Percentiles rank a stretch among this genome's conserved stretches.
These are phyloP conservation scores for Corythornis vintsioides DNA, from an alignment of 2,113 vertebrate species.

Conservation along the genomic window DNA sequence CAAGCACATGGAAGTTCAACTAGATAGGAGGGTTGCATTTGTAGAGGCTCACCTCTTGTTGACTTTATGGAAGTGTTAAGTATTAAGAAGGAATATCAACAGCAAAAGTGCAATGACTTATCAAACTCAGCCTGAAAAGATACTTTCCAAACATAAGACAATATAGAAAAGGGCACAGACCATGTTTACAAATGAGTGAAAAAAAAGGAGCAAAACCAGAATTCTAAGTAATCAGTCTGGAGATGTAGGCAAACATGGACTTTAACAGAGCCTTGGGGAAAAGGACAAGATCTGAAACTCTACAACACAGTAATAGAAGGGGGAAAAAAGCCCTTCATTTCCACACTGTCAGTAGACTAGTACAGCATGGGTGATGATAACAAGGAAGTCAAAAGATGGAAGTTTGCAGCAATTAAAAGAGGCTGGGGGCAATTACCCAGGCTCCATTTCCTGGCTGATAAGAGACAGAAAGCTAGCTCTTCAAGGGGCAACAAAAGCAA, in stretches of 20 bases:
- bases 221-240: not conserved
- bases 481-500: not conserved
- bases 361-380: fast-evolving
- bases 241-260: not conserved
- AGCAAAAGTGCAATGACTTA: too few species aligned
- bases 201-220: not conserved
- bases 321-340: not conserved
- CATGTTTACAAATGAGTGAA: too few species aligned
- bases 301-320: not conserved
- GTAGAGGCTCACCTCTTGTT: too few species aligned
- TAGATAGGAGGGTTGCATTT: too few species aligned
- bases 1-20: too few species aligned
- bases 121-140: too few species aligned
- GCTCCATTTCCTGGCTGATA: not conserved
- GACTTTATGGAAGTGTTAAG: too few species aligned
- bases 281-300: not conserved
- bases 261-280: not conserved
- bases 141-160: too few species aligned
- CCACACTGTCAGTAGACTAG: not conserved
- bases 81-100: too few species aligned
- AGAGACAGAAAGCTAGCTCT: not conserved
- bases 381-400: not conserved
- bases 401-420: not conserved
- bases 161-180: too few species aligned
- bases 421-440: not conserved